Evolutionary conservation across 53 echinoderm and acorn worm genomes (phyloP), one percentile per base, ranked within the genome.

Genomic region (Henricia sp.): DNA sequence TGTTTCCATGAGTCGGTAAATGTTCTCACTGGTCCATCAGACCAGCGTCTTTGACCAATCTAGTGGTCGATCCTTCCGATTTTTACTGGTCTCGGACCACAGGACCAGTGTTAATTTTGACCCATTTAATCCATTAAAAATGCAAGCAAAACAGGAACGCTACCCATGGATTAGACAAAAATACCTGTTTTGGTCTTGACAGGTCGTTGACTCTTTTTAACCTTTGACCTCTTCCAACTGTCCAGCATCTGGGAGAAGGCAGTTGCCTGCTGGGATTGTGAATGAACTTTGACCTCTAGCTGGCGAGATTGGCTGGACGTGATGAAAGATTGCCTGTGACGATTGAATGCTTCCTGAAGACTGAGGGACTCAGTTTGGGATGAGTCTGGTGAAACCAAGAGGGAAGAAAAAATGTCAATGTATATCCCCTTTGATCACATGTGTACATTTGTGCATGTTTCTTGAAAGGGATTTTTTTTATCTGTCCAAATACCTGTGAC

Each of bases 281-380:
- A 86, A 1, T 68, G 89, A 38, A 85, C 91, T 69, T 93, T 93
- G 80, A 89, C 89, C 70, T 95, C 91, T 40, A 46, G 54, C 87
- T 87, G 83, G 3, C 95, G 76, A 5, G 72, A 60, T n/a, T 95
- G 77, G 25, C 84, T 86, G 1, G 93, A 83, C 63, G 76, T 71
- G 72, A 95, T 84, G 91, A 95, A 95, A 38, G 85, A 70, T 21
- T 77, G 68, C 72, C 93, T 95, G 71, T 86, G 91, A 16, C 26
- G 76, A 0, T 39, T 19, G 54, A 90, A 90, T 6, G 90, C 90
- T 42, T 90, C 85, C 19, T 90, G 90, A 5, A 90, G 43, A 34
- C 69, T 85, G 43, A 50, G 21, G 4, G 58, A 10, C 9, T 17
- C n/a, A 30, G 25, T 40, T 23, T 69, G 24, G 21, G 84, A 84